phyloP scores from a whole-genome alignment of 92 coral and sea anemone genomes.

The Pocillopora meandrina region DNA sequence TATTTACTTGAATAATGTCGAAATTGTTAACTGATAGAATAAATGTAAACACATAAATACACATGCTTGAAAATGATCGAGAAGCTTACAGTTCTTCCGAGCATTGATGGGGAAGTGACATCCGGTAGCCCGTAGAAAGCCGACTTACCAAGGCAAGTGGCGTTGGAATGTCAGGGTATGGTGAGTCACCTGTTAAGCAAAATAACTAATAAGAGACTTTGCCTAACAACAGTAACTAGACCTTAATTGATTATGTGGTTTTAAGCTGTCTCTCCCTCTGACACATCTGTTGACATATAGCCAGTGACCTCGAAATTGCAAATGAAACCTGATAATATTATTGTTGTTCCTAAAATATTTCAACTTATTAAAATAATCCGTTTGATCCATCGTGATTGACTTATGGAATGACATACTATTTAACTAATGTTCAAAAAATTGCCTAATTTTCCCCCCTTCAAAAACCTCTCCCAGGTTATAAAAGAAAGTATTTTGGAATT shows the following conservation, averaged over 20 bases:
- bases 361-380: too few species aligned
- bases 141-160: not conserved
- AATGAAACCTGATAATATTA: not conserved
- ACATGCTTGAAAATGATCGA: not conserved
- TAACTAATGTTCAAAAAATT: too few species aligned
- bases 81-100: slow-evolving; percentile 14
- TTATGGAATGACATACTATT: not conserved
- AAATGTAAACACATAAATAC: not conserved
- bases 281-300: too few species aligned
- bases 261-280: too few species aligned
- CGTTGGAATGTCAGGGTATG: not conserved
- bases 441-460: too few species aligned
- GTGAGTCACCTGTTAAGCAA: slow-evolving; percentile 1
- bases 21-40: not conserved
- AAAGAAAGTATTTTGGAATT: not conserved
- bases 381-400: too few species aligned
- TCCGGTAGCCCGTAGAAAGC: slow-evolving; percentile 17
- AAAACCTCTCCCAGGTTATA: not conserved
- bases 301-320: too few species aligned
- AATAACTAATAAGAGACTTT: not conserved
- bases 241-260: too few species aligned
- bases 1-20: not conserved
- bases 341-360: too few species aligned
- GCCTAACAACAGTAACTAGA: not conserved
- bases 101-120: slow-evolving; percentile 19